Conservation (phyloP, 2,113 vertebrate genomes). For the Circaetus gallicus region DNA sequence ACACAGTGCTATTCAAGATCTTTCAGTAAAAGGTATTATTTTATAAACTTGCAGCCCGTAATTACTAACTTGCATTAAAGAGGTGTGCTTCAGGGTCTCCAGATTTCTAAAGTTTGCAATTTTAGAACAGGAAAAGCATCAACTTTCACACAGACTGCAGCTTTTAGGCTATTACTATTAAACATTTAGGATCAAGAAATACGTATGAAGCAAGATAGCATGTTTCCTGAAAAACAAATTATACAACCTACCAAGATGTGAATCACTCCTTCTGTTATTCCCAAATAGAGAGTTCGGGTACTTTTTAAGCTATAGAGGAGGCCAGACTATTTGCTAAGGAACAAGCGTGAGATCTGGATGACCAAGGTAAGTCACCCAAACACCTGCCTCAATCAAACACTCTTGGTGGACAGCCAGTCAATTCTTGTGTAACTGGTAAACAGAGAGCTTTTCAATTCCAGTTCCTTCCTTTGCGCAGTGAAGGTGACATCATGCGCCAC, state of each 20-base stretch:
- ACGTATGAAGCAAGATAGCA: background rate
- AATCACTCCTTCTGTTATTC: background rate
- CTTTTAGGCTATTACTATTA: background rate
- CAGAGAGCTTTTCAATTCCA: background rate
- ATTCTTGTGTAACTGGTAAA: background rate
- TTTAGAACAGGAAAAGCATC: background rate
- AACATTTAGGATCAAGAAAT: background rate
- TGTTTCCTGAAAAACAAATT: background rate
- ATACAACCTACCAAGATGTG: background rate
- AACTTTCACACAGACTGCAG: background rate
- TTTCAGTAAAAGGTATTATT: background rate
- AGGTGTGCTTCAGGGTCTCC: background rate
- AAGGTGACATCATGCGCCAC: background rate
- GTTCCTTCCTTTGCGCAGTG: background rate
- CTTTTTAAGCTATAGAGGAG: background rate
- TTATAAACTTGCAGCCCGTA: background rate
- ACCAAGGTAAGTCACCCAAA: background rate
- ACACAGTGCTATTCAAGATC: background rate
- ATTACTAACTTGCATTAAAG: background rate
- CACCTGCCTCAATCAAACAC: background rate
- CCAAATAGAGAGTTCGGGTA: background rate
- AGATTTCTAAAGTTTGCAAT: background rate
- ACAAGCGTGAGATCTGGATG: background rate
- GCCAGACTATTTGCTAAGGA: background rate
- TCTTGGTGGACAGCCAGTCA: fast-evolving